Evolutionary conservation across 2,113 vertebrate species (phyloP).

Genomic region (Nyctibius bracteatus): DNA sequence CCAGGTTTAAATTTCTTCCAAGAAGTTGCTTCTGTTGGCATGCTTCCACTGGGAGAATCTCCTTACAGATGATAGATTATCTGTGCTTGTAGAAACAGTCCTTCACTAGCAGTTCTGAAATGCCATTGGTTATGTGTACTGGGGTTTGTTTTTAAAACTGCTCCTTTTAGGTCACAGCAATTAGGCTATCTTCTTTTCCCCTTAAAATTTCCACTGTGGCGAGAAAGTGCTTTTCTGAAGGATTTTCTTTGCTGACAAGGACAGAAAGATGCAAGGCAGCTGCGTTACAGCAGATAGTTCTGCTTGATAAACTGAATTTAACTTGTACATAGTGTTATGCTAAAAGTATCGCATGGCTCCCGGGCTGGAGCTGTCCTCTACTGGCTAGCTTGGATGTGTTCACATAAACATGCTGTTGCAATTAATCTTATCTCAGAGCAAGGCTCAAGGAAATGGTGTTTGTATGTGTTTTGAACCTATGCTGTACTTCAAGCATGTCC

Average conservation of each 20-base stretch:
- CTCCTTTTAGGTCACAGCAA: background rate
- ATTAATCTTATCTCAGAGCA: background rate
- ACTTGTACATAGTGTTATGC: accelerated
- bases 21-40: background rate
- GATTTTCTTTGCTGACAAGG: background rate
- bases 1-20: background rate
- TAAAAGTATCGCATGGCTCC: background rate
- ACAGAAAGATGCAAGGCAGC: background rate
- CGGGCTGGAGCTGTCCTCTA: background rate
- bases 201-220: background rate
- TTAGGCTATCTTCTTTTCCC: background rate
- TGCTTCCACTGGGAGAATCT: background rate
- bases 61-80: background rate
- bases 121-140: background rate
- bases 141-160: background rate
- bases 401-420: background rate
- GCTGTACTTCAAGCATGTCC: background rate
- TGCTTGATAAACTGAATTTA: background rate
- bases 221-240: background rate
- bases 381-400: background rate
- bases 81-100: background rate
- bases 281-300: background rate
- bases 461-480: background rate
- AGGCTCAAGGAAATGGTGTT: background rate
- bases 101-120: background rate